Conservation (phyloP, 2,113 vertebrate species). For the Siphamia tubifer region DNA sequence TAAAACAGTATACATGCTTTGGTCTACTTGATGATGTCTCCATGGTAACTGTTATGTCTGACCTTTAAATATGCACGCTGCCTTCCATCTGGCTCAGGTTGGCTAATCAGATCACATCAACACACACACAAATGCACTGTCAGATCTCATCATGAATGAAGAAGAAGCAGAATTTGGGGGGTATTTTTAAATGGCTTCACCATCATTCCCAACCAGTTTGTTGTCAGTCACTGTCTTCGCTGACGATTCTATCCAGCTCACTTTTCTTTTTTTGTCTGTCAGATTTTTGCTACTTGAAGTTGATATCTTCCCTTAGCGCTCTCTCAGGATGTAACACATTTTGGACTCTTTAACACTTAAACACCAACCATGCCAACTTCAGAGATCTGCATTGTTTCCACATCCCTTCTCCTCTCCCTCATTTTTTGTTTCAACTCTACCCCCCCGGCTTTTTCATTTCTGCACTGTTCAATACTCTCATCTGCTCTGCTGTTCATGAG, state of each 20-base stretch:
- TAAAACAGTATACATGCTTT: constrained; percentile 40
- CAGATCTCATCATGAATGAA: constrained; percentile 6
- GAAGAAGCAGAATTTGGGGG: background rate
- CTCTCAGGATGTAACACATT: constrained; percentile 17
- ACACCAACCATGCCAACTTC: constrained; percentile 32
- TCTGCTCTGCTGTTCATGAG: constrained; percentile 49
- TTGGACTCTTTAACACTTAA: background rate
- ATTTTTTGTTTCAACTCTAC: constrained; percentile 27
- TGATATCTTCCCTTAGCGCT: constrained; percentile 56
- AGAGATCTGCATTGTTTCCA: constrained; percentile 13
- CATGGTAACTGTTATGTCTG: constrained; percentile 78
- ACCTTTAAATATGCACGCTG: constrained; percentile 72
- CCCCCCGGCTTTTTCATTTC: constrained; percentile 38
- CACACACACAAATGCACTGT: constrained; percentile 34
- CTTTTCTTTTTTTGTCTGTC: too few species aligned
- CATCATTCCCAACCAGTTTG: background rate
- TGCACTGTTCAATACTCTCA: constrained; percentile 41
- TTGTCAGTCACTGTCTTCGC: background rate
- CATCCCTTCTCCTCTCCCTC: constrained; percentile 2
- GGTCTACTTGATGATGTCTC: constrained; percentile 66
- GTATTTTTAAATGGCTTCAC: background rate
- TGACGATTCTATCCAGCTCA: background rate
- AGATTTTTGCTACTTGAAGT: too few species aligned
- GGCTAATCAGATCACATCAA: constrained; percentile 59
- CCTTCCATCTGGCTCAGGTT: constrained; percentile 67